Evolutionary conservation across 2,797 vertebrate genomes (phyloP), one percentile per base, ranked within the genome.

Genomic region (Crocidura indochinensis): DNA sequence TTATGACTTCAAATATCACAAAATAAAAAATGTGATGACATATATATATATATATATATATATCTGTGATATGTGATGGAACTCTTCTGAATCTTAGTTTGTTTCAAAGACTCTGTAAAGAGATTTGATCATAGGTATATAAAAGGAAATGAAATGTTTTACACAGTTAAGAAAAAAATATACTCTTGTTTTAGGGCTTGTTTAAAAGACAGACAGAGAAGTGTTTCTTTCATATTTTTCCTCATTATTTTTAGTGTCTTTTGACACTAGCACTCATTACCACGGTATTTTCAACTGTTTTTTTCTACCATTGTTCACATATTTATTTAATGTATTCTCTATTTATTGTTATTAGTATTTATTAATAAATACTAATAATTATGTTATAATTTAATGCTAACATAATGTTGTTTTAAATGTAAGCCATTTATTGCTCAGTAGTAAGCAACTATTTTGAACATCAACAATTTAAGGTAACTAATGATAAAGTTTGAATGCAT

Each of bases 31-130:
- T 69, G 15, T 15, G 20, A 62, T 51, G 51, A 85, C 31, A 12
- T 69, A n/a, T 92, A 60, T 60, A 75, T 15, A 12, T 69, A n/a
- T 92, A 60, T 60, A 75, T 15, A 12, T 69, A n/a, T 92, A 60
- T 60, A 75, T 15, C 47, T 62, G n/a, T 68, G 24, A 53, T 38
- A 38, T 38, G 38, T 38, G 5, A 38, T 7, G 26, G 20, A 46
- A 20, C 15, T 44, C 29, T 10, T 0, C 74, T 79, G 38, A 49
- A 60, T n/a, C 10, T 84, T 68, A 88, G 44, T 60, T 67, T 74
- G 49, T 72, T 56, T 38, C 38, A 38, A 38, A 38, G 38, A n/a
- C n/a, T 38, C 38, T 38, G 38, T 38, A 38, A 38, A 38, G 38
- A 38, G 38, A 38, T 38, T 5, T 6, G 73, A 81, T 75, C 31